These are phyloP conservation scores for Garrulus glandarius DNA, from an alignment of 2,797 vertebrate genomes.

Conservation along the genomic window DNA sequence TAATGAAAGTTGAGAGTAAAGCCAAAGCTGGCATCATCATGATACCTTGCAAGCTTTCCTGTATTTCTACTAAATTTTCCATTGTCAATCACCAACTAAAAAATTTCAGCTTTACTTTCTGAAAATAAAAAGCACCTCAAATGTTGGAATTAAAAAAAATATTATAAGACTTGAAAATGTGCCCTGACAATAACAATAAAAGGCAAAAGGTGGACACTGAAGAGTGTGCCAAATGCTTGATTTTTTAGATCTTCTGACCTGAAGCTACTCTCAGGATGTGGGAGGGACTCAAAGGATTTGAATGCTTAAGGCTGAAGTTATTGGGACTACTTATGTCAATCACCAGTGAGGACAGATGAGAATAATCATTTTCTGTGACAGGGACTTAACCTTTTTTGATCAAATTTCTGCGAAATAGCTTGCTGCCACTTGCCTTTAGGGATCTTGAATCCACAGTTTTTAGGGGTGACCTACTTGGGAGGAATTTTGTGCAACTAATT, in stretches of 20 bases:
- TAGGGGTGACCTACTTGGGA: conserved; percentile 7
- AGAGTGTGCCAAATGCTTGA: not conserved
- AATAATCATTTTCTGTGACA: not conserved
- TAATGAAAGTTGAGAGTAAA: not conserved
- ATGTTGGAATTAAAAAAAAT: not conserved
- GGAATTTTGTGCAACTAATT: conserved; percentile 25
- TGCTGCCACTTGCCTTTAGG: not conserved
- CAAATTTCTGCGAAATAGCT: not conserved
- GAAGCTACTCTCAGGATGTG: not conserved
- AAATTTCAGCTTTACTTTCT: not conserved
- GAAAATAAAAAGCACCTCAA: not conserved
- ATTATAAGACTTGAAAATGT: not conserved
- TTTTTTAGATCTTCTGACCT: not conserved
- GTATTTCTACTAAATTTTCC: not conserved
- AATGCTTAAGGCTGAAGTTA: not conserved
- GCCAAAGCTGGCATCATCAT: not conserved
- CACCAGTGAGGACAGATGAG: not conserved
- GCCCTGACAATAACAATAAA: not conserved
- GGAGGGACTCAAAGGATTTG: not conserved
- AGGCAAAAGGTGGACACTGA: not conserved
- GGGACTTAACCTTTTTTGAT: conserved; percentile 10
- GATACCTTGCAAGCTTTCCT: not conserved
- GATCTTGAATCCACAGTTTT: not conserved
- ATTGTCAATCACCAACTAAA: not conserved
- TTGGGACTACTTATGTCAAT: not conserved